Conservation (phyloP, 2,113 vertebrate genomes). For the Cardinalis cardinalis region DNA sequence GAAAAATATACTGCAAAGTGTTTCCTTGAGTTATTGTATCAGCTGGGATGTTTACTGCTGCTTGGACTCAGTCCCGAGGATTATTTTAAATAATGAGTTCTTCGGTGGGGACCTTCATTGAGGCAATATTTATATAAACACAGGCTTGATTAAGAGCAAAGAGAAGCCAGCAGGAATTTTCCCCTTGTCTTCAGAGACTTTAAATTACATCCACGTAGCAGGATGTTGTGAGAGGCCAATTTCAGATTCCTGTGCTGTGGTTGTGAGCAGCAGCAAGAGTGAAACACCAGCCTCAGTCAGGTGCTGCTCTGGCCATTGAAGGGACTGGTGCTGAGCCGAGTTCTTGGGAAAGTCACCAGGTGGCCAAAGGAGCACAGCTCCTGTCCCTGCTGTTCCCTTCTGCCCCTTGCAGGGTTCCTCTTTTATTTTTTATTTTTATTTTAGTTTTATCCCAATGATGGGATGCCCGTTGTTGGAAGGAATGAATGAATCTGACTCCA, state of each 20-base stretch:
- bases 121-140: background rate
- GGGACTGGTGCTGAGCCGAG: background rate
- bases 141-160: background rate
- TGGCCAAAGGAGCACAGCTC: background rate
- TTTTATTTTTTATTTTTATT: too few species aligned
- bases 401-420: background rate
- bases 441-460: too few species aligned
- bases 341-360: rapidly evolving
- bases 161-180: background rate
- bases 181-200: background rate
- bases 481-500: too few species aligned
- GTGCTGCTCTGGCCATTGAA: background rate
- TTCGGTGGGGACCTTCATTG: background rate
- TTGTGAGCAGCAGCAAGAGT: background rate
- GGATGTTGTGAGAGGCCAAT: background rate
- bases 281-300: background rate
- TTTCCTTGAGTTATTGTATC: background rate
- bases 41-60: background rate
- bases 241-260: background rate
- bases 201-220: background rate
- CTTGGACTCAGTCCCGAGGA: background rate
- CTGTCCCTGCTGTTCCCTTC: background rate
- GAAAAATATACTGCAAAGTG: background rate
- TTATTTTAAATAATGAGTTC: background rate
- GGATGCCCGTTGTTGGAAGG: too few species aligned